A percentile compares a stretch with the other conserved stretches of the same genome.
These are phyloP conservation scores for Chaetoderma sp. DNA, from an alignment of 2,888 invertebrate genomes.

Conservation along the genomic window DNA sequence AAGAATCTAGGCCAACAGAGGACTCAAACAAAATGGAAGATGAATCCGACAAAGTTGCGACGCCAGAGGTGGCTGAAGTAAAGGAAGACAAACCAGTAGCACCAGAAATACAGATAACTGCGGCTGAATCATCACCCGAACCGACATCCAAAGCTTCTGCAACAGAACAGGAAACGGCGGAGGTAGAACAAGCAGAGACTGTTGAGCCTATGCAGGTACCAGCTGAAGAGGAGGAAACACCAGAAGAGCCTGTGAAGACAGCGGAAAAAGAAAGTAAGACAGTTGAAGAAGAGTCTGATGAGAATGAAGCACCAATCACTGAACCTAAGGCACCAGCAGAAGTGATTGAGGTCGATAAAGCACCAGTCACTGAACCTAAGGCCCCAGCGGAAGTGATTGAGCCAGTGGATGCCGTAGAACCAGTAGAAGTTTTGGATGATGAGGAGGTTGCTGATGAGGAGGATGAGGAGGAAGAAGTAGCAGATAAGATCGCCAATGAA, in stretches of 20 bases:
- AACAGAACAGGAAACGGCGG: constrained; percentile 16
- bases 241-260: not conserved
- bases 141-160: constrained; percentile 10
- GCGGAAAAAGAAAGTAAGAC: constrained; percentile 9
- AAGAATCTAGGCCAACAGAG: not conserved
- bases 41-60: not conserved
- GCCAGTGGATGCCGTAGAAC: not conserved
- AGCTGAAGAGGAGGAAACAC: not conserved
- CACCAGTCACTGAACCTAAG: not conserved
- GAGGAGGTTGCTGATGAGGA: constrained; percentile 2
- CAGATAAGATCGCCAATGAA: not conserved
- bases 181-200: constrained; percentile 6
- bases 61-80: not conserved
- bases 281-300: constrained; percentile 5
- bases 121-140: constrained; percentile 19
- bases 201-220: not conserved
- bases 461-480: constrained; percentile 3
- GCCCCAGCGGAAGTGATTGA: not conserved
- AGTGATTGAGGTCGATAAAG: constrained; percentile 6
- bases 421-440: not conserved
- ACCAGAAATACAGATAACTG: constrained; percentile 22
- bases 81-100: constrained; percentile 13
- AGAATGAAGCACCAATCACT: not conserved
- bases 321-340: not conserved
- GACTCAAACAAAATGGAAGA: not conserved